A percentile compares a stretch with the other conserved stretches of the same genome.
phyloP scores from a whole-genome alignment of 1,140 invertebrate genomes.

The Drosophila pruinosa region DNA sequence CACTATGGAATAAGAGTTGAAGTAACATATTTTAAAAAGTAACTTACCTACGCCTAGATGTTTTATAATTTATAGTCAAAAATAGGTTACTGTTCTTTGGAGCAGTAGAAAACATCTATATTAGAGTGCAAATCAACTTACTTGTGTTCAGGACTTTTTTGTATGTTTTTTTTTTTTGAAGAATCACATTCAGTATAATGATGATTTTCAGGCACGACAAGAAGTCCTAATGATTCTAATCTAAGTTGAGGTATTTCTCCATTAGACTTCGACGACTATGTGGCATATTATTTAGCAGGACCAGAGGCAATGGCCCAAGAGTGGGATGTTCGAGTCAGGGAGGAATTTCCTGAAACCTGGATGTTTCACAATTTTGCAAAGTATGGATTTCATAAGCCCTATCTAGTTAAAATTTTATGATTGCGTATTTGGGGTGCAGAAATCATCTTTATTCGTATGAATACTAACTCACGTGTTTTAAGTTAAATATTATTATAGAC shows the following conservation, averaged over 20 bases:
- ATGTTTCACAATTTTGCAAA: conserved; percentile 47
- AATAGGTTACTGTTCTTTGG: too few species aligned
- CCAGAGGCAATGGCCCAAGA: background rate
- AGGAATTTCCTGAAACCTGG: conserved; percentile 55
- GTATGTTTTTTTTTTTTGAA: too few species aligned
- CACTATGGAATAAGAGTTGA: background rate
- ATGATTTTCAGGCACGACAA: too few species aligned
- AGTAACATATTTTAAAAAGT: background rate
- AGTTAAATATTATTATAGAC: background rate
- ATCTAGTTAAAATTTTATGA: background rate
- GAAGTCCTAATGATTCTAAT: too few species aligned
- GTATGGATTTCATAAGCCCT: conserved; percentile 7
- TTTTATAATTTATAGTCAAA: too few species aligned
- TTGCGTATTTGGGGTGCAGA: background rate
- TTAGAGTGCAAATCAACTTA: too few species aligned
- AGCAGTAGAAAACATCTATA: too few species aligned
- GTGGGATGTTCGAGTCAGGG: conserved; percentile 14
- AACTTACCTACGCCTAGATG: too few species aligned
- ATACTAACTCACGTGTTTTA: conserved; percentile 13
- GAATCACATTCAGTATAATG: too few species aligned
- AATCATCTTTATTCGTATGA: background rate
- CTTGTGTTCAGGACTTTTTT: too few species aligned
- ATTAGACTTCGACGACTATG: background rate
- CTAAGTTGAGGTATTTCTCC: conserved; percentile 1
- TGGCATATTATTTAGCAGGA: background rate